Percentiles rank a stretch among this genome's conserved stretches.
phyloP scores from a whole-genome alignment of 2,888 invertebrate species.

The Chaetogeoica ovagalla region DNA sequence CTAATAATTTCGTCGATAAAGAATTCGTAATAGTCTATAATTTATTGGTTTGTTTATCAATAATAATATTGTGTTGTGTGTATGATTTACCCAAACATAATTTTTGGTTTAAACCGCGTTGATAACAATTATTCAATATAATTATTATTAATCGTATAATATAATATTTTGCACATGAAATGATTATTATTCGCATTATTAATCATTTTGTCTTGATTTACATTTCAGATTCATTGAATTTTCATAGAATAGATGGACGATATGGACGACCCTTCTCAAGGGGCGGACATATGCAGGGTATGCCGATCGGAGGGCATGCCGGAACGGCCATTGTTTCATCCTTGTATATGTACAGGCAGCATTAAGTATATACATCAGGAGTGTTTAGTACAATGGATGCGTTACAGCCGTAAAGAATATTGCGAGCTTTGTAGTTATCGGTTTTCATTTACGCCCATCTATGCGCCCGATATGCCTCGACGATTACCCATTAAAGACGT shows the following conservation, averaged over 20 bases:
- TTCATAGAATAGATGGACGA: background rate
- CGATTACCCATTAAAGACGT: conserved; percentile 91
- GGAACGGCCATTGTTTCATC: conserved; percentile 94
- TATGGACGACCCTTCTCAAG: conserved; percentile 64
- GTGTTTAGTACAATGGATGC: conserved; percentile 98
- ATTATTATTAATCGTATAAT: background rate
- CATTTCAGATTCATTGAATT: conserved; percentile 17
- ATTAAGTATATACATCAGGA: conserved; percentile 99
- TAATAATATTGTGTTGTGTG: no score
- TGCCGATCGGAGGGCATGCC: conserved; percentile 91
- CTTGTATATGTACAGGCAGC: conserved; percentile 98
- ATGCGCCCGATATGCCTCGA: conserved; percentile 99
- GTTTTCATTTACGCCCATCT: conserved; percentile 98
- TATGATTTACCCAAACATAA: no score
- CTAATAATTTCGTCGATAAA: no score
- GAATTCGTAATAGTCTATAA: no score
- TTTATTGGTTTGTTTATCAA: no score
- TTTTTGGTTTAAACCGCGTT: no score
- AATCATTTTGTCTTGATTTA: background rate
- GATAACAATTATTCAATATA: no score
- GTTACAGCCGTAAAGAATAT: conserved; percentile 97
- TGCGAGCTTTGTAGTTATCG: conserved; percentile 94
- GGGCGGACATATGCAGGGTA: conserved; percentile 94
- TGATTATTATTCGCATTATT: background rate
- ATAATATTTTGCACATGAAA: background rate